Evolutionary conservation across 2,888 invertebrate genomes (phyloP), one percentile per base, ranked within the genome.

Genomic region (Catonia carolina): DNA sequence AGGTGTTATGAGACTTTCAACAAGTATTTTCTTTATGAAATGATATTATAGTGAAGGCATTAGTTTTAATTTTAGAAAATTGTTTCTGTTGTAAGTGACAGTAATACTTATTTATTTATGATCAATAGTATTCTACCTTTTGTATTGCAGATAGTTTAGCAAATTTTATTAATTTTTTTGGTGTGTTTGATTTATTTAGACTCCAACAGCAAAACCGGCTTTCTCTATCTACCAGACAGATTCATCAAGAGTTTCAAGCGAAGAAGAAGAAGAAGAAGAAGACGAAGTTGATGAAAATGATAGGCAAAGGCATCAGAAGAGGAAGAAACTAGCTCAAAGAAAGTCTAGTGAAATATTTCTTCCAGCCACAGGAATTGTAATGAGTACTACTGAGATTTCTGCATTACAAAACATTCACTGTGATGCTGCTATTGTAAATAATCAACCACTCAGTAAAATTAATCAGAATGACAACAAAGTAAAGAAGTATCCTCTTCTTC

Each of bases 281-380:
- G 62, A 60, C 45, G 54, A 58, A 15, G 61, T 60, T 35, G 63
- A 59, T 33, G 59, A 55, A 10, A 61, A 60, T 49, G 54, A 58
- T 41, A 63, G 59, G 31, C 56, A 64, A 18, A 47, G 49, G 35
- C 62, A 61, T 2, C 37, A 59, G 20, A 15, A 47, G 10, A 36
- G 35, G 55, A 8, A 37, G 8, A 37, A 55, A 18, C 14, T 37
- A 3, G 14, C 14, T 31, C 45, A 50, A 15, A 45, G 52, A 36
- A 50, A 69, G 48, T 61, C 70, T 1, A 68, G 68, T 59, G 78
- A 81, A 56, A 74, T 79, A 5, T 83, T 84, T 64, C 70, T 84
- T 15, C 82, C 86, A 0, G 78, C 81, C 60, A 78, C 83, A 49
- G 78, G 84, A n/a, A 84, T 84, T 59, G 80, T 84, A 0, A 79